Base-by-base conservation (phyloP, 92 coral and sea anemone genomes). In the Phenganax stokvisi region DNA sequence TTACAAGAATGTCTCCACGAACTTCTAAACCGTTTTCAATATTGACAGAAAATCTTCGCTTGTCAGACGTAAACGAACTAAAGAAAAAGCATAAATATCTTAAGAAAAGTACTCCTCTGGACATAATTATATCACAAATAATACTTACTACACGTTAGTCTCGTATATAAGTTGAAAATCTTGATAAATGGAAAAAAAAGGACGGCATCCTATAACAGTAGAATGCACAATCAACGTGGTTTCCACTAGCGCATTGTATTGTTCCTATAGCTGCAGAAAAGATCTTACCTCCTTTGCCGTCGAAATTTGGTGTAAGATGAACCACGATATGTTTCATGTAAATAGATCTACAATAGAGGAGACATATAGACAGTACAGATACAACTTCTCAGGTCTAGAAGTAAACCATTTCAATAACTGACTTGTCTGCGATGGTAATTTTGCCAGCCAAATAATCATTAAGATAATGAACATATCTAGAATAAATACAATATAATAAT, bases 391-490 rank as follows among this genome's bases (percentile, higher is more conserved):
- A 54, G 7, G 31, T 6, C 9, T 1, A 16, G 53, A 54, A 51
- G 56, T 12, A 44, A 58, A 44, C 11, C 1, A 44, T 15, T 57
- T 17, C 15, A 61, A 0, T 20, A 20, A 89, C 93, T 85, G 84
- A 93, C 98, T 81, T 85, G 65, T 93, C 86, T 61, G 88, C 86
- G 6, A 94, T 89, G 67, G 86, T 89, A 51, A 94, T 85, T 81
- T 89, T 92, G 17, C 92, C 92, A 60, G 87, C 96, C 57, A 94
- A 79, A 79, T 89, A 92, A 84, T 94, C 98, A 79, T 97, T 89
- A 70, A 94, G 90, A 78, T 94, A 94, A 85, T 94, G 98, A 51
- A 94, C 98, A 59, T 94, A 94, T 90, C 98, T 94, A 84, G 11
- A 70, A 56, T 57, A 27, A 20, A 20, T 20, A 20, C 25, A 20